These are phyloP conservation scores for Elmis aenea DNA, from an alignment of 2,888 invertebrate genomes.

Conservation along the genomic window DNA sequence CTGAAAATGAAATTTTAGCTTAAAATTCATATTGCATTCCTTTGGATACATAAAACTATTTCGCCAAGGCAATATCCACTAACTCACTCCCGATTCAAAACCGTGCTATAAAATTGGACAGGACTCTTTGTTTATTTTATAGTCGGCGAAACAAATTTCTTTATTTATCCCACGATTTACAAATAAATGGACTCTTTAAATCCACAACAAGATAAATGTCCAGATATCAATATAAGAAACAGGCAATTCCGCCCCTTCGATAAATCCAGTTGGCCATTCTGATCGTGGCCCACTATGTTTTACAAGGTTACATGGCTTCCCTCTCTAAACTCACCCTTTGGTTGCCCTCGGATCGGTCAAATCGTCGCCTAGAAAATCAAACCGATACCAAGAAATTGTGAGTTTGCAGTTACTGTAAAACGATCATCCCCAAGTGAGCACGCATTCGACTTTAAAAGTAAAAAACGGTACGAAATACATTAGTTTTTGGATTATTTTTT, in stretches of 20 bases:
- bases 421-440: neutral
- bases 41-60: no score
- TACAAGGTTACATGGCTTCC: conserved; percentile 9
- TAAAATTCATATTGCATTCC: no score
- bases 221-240: conserved; percentile 4
- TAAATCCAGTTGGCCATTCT: conserved; percentile 3
- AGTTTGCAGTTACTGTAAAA: conserved; percentile 1
- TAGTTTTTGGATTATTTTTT: no score
- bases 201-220: conserved; percentile 2
- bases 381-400: neutral
- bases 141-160: no score
- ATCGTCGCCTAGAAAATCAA: conserved; percentile 8
- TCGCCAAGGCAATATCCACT: no score
- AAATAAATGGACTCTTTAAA: neutral
- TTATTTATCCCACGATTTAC: conserved; percentile 1
- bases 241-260: conserved; percentile 4
- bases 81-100: no score
- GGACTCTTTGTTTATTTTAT: no score
- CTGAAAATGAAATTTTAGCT: no score
- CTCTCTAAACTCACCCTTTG: conserved; percentile 8
- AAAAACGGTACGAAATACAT: no score
- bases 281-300: conserved; percentile 4
- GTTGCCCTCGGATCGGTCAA: conserved; percentile 9
- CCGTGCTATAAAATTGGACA: no score
- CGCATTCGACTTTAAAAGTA: no score